These are phyloP conservation scores for Miichthys miiuy DNA, from an alignment of 2,797 vertebrate genomes.

Conservation along the genomic window DNA sequence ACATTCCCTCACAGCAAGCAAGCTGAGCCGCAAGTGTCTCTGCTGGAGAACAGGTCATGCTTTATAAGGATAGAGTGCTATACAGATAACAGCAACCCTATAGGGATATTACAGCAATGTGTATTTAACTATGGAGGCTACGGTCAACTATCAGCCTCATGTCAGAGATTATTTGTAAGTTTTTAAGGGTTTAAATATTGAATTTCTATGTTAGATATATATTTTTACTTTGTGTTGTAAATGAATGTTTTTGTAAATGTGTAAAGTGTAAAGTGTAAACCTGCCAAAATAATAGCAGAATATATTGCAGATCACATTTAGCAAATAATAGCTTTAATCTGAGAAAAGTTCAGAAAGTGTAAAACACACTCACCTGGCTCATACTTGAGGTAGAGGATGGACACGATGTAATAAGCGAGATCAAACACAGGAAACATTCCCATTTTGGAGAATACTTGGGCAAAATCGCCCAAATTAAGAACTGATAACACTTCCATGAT, in stretches of 20 bases:
- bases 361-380: slow-evolving; percentile 91
- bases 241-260: neutral
- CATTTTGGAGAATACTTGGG: slow-evolving; percentile 92
- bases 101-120: slow-evolving; percentile 28
- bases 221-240: neutral
- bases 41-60: slow-evolving; percentile 65
- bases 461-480: slow-evolving; percentile 91
- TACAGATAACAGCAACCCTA: slow-evolving; percentile 52
- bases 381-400: slow-evolving; percentile 97
- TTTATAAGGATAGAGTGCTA: slow-evolving; percentile 61
- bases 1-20: slow-evolving; percentile 27
- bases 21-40: slow-evolving; percentile 32
- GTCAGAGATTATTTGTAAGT: neutral
- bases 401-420: slow-evolving; percentile 96
- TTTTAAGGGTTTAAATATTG: neutral
- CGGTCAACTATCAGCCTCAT: too few relatives aligned
- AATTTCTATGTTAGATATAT: neutral
- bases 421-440: slow-evolving; percentile 97
- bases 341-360: neutral
- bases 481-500: slow-evolving; percentile 90
- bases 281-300: neutral
- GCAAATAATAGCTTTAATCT: neutral
- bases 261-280: too few relatives aligned
- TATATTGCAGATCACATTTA: neutral
- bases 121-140: too few relatives aligned